phyloP scores from a whole-genome alignment of 2,113 vertebrate genomes.

The Prinia subflava region DNA sequence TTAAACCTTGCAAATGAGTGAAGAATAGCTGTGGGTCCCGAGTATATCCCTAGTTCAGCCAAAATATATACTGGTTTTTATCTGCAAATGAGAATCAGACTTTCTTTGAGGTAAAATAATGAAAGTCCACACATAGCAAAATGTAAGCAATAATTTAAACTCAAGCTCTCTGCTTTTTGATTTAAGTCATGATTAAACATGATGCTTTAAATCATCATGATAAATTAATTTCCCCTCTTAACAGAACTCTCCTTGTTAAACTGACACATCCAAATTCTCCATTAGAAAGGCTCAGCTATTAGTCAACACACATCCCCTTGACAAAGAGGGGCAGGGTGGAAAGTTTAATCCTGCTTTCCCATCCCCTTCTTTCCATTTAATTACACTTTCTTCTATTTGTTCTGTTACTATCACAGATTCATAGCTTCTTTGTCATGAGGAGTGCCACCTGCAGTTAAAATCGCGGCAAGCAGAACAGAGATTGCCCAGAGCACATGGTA shows the following conservation, averaged over 20 bases:
- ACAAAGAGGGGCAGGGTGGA: background rate
- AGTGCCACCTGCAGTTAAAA: background rate
- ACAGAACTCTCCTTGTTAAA: background rate
- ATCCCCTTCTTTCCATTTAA: background rate
- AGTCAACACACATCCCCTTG: background rate
- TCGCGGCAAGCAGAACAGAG: background rate
- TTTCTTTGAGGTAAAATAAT: background rate
- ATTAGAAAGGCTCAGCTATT: background rate
- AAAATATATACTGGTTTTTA: background rate
- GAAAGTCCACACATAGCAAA: background rate
- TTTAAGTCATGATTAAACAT: background rate
- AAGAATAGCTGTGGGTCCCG: background rate
- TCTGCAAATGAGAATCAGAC: background rate
- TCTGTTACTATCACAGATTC: background rate
- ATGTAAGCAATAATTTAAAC: background rate
- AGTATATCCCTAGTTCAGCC: background rate
- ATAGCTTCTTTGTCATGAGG: background rate
- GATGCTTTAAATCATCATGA: background rate
- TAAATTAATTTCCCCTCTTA: background rate
- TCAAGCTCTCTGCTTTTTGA: background rate
- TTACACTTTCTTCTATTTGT: background rate
- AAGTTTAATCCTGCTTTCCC: background rate
- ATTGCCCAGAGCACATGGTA: rapidly evolving
- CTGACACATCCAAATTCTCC: background rate
- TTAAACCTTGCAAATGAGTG: background rate